Evolutionary conservation across 92 coral and sea anemone genomes (phyloP), one percentile per base, ranked within the genome.

Genomic region (Porites divaricata): DNA sequence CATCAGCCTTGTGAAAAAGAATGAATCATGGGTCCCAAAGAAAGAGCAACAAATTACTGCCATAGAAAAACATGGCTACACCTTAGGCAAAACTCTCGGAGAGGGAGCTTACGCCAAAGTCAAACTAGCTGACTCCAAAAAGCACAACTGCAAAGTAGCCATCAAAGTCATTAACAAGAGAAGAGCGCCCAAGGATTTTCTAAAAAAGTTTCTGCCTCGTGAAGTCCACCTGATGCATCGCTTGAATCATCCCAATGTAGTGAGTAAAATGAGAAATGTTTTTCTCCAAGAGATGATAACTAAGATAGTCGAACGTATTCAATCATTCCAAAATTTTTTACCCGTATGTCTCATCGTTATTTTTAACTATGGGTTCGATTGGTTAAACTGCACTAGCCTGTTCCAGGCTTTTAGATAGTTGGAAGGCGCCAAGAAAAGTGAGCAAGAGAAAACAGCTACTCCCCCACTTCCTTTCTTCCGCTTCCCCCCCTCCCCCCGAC

Each of bases 21-120:
- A 92, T 51, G 91, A 92, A 54, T 79, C 96, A 9, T 93, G 95
- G 93, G 95, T 96, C 0, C 99, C 99, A 17, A 88, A 87, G 70
- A 86, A 80, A 70, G 92, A 90, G 77, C 61, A 48, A 2, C 87
- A 87, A 48, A 70, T 83, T 74, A 63, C 92, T 19, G 81, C 93
- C 25, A 85, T 87, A 23, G 98, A 96, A 67, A 83, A 91, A 16
- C 88, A 96, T 81, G 99, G 99, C 69, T 92, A 94, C 74, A 78
- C 89, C 14, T 77, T 94, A 28, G 77, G 63, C 16, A 88, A 83
- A 35, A 92, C 85, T 53, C 88, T 94, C 9, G 98, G 98, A 10
- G 98, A 94, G 63, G 98, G 98, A 41, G 95, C 98, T 28, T 94
- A 89, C 74, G 98, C 98, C 9, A 94, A 94, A 87, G 98, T 94